Base-by-base conservation (phyloP, 2,113 vertebrate genomes). In the Boulengeromyrus knoepffleri region DNA sequence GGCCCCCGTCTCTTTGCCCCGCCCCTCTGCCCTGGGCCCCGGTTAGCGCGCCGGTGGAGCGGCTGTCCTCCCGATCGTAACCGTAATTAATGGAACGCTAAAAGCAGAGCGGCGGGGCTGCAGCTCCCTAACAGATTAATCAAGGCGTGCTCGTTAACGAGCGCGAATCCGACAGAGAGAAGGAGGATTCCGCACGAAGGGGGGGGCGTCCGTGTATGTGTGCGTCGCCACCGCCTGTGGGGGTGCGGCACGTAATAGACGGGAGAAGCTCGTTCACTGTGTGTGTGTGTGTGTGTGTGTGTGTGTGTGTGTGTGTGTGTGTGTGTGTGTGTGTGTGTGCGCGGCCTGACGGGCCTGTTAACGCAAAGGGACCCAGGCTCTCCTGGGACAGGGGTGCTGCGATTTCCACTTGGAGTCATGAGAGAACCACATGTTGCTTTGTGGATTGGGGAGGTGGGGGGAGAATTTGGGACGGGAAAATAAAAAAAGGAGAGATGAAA, bases 81-180 rank as follows among this genome's bases (percentile, higher is more conserved):
- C 62, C 93, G 95, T 96, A 96, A 96, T 96, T 96, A 96, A 96
- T 95, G 95, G 92, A 92, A 92, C 85, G 91, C 93, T 92, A 90
- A 93, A 92, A 92, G 93, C 91, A 70, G 91, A 92, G 91, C 93
- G 92, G 92, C 92, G 92, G 93, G 93, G 93, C 89, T 90, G 92
- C 91, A 90, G 90, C 89, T 92, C 89, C 92, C 89, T 91, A 88
- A 88, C 92, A 93, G 93, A 93, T 93, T 93, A 93, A 93, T 93
- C 91, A 93, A 93, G 92, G 90, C 90, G 89, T 90, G 90, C 92
- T 91, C 87, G 87, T 93, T 92, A 93, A 93, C 91, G 85, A 93
- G 91, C 77, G 89, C 83, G 89, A 92, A 90, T 89, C 89, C 62
- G 87, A 89, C 49, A 58, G 62, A 83, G 88, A 91, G 83, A 10